Evolutionary conservation across 2,797 vertebrate genomes (phyloP).

Genomic region (Psittacula derbiana): DNA sequence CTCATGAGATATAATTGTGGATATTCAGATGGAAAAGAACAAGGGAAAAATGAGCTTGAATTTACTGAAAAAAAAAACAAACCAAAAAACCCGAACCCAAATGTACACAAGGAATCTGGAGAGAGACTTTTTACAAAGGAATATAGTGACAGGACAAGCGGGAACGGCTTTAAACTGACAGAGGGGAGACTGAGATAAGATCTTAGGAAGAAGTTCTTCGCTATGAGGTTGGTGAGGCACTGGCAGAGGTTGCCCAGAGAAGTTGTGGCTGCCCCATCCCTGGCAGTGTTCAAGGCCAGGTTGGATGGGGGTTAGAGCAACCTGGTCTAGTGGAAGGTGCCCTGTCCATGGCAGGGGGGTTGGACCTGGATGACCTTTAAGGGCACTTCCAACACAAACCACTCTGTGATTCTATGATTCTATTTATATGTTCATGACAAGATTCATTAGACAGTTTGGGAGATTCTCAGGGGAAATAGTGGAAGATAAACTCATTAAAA

Average conservation of each 20-base stretch:
- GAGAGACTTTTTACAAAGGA: not conserved
- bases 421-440: not conserved
- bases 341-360: not conserved
- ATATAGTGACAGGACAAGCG: not conserved
- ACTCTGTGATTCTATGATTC: not conserved
- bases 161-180: not conserved
- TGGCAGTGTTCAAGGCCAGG: not conserved
- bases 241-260: not conserved
- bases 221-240: rapidly evolving
- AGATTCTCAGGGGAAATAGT: not conserved
- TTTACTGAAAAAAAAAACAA: not conserved
- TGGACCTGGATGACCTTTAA: not conserved
- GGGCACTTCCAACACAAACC: not conserved
- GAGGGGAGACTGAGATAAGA: not conserved
- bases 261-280: not conserved
- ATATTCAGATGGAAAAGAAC: not conserved
- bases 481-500: not conserved
- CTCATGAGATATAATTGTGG: not conserved
- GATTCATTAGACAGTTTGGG: not conserved
- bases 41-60: not conserved
- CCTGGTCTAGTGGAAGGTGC: not conserved
- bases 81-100: not conserved
- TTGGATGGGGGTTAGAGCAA: not conserved
- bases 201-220: not conserved
- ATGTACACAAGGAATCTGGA: not conserved